Evolutionary conservation across 1,140 invertebrate genomes (phyloP).

Genomic region (Arctopsyche grandis): DNA sequence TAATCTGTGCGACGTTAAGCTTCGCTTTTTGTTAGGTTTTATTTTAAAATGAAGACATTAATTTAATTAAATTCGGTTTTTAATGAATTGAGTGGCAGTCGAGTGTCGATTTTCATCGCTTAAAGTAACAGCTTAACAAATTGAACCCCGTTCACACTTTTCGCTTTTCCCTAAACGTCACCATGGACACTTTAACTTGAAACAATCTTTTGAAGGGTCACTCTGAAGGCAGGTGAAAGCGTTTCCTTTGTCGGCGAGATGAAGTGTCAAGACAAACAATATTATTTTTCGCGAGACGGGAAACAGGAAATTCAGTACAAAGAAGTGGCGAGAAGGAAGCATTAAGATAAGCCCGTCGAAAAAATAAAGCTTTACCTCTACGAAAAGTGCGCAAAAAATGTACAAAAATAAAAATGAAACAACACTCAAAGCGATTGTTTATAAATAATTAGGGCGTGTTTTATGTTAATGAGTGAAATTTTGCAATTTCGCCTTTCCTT

Average conservation of each 20-base stretch:
- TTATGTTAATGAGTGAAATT: conserved; percentile 29
- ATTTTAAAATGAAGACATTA: too few species aligned
- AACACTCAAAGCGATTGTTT: conserved; percentile 50
- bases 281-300: conserved; percentile 52
- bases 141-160: conserved; percentile 20
- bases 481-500: conserved; percentile 3
- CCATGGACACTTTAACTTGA: conserved; percentile 47
- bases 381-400: conserved; percentile 40
- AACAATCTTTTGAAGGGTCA: conserved; percentile 52
- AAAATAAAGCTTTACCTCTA: conserved; percentile 4
- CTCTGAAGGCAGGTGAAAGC: conserved; percentile 50
- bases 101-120: conserved; percentile 1
- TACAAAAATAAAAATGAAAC: conserved; percentile 12
- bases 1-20: too few species aligned
- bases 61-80: too few species aligned
- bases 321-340: conserved; percentile 43
- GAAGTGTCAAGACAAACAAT: conserved; percentile 54
- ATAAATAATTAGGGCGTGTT: conserved; percentile 36
- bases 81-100: background rate
- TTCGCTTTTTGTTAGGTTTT: too few species aligned
- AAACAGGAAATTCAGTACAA: conserved; percentile 53
- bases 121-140: background rate
- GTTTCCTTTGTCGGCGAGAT: conserved; percentile 43
- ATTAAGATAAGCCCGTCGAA: conserved; percentile 46
- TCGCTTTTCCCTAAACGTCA: conserved; percentile 48